Percentiles rank a stretch among this genome's conserved stretches.
phyloP scores from a whole-genome alignment of 2,797 vertebrate species.

The Hypotaenidia philippensis region DNA sequence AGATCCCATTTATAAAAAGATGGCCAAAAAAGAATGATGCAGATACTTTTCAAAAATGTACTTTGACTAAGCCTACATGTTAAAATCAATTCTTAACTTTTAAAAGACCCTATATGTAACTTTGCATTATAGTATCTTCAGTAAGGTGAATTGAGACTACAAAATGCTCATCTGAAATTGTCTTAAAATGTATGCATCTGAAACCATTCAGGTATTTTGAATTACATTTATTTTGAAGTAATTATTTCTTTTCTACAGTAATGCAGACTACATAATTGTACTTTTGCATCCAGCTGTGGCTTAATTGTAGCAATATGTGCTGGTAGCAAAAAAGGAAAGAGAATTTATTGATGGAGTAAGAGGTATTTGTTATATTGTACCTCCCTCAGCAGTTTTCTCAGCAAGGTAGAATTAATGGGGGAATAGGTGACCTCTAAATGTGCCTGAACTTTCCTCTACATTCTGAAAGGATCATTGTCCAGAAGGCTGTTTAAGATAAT shows the following conservation, averaged over 20 bases:
- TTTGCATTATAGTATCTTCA: neutral
- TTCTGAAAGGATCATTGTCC: constrained; percentile 45
- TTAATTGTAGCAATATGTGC: constrained; percentile 56
- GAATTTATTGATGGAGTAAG: constrained; percentile 48
- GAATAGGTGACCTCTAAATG: constrained; percentile 45
- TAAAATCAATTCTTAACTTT: constrained; percentile 23
- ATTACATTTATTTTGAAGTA: constrained; percentile 41
- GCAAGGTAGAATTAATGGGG: constrained; percentile 41
- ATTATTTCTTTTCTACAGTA: constrained; percentile 52
- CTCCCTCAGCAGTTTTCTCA: constrained; percentile 61
- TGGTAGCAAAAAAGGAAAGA: constrained; percentile 21
- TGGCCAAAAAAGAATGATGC: neutral
- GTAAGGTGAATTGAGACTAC: neutral
- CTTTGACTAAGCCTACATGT: neutral
- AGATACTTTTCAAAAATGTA: neutral
- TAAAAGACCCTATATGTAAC: neutral
- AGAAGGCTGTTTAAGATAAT: constrained; percentile 44
- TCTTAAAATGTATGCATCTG: neutral
- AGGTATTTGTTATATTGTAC: constrained; percentile 18
- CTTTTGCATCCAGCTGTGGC: constrained; percentile 49
- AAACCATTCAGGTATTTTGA: constrained; percentile 35
- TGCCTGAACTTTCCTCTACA: constrained; percentile 7
- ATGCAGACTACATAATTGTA: constrained; percentile 23
- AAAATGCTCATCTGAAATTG: neutral
- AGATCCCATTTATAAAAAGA: neutral